phyloP scores from a whole-genome alignment of 2,888 invertebrate genomes.

The Scaptomyza caliginosa region DNA sequence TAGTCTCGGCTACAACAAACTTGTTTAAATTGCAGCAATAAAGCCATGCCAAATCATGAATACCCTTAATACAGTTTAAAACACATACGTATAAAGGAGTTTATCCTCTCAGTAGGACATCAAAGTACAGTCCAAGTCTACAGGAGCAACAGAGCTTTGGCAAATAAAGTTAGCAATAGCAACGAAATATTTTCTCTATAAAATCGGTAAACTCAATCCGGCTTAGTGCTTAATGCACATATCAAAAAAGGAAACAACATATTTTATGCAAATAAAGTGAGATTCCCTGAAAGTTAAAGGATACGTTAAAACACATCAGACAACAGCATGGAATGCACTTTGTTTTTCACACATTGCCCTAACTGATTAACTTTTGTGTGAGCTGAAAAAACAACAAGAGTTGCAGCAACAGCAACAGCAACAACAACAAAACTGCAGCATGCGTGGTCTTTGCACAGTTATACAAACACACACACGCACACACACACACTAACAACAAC shows the following conservation, averaged over 20 bases:
- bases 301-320: slow-evolving; percentile 7
- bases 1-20: background rate
- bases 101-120: too few species aligned
- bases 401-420: slow-evolving; percentile 17
- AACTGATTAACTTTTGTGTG: slow-evolving; percentile 80
- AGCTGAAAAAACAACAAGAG: slow-evolving; percentile 62
- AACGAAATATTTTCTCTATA: too few species aligned
- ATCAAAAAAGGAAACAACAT: too few species aligned
- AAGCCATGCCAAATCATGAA: background rate
- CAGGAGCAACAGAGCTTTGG: too few species aligned
- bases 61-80: background rate
- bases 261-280: too few species aligned
- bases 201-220: too few species aligned
- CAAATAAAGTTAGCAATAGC: too few species aligned
- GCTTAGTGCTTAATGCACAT: too few species aligned
- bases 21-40: background rate
- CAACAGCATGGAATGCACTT: slow-evolving; percentile 71
- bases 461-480: slow-evolving; percentile 30
- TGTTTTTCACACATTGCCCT: slow-evolving; percentile 81
- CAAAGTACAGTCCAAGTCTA: too few species aligned
- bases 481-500: slow-evolving; percentile 26
- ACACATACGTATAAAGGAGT: too few species aligned
- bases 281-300: too few species aligned
- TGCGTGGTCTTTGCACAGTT: slow-evolving; percentile 62
- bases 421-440: slow-evolving; percentile 28